Evolutionary conservation across 2,888 invertebrate genomes (phyloP), one percentile per base, ranked within the genome.

Genomic region (Dasypogon diadema): DNA sequence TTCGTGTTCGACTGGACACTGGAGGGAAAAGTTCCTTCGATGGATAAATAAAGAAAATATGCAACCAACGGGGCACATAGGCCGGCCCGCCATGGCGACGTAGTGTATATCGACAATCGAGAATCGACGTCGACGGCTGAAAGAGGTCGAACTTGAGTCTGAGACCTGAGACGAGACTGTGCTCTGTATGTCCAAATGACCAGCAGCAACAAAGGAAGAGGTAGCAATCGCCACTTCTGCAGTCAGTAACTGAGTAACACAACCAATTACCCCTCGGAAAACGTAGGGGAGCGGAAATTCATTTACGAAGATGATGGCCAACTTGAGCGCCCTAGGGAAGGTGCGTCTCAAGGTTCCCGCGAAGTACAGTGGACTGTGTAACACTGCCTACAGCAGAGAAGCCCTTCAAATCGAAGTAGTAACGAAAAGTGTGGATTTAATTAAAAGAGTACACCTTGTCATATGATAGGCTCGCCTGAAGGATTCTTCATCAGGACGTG

Each of bases 361-460:
- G n/a, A n/a, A n/a, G n/a, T n/a, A n/a, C n/a, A n/a, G n/a, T n/a
- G n/a, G n/a, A n/a, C n/a, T n/a, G n/a, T n/a, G n/a, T n/a, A 65
- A 12, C n/a, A 30, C 37, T 42, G 46, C 22, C 46, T 65, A 26
- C 24, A 26, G 3, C 1, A 22, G 5, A 2, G 10, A 56, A 18
- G n/a, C 16, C 24, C 37, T 37, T 46, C 12, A n/a, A 10, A 10
- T 10, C 10, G n/a, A 42, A 24, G 46, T 22, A 5, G n/a, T 34
- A 34, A 16, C 34, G 34, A 21, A 24, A 37, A 72, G 37, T 34
- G 55, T n/a, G n/a, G 24, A 68, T 68, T 72, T 55, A 72, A 72
- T 72, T 21, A 72, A 72, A 72, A 55, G 55, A 72, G 34, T 55
- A 72, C 72, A 72, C 54, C 72, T 72, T 72, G 72, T 55, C 72